Conservation (phyloP, 2,797 vertebrate species). For the Rallus crepitans region DNA sequence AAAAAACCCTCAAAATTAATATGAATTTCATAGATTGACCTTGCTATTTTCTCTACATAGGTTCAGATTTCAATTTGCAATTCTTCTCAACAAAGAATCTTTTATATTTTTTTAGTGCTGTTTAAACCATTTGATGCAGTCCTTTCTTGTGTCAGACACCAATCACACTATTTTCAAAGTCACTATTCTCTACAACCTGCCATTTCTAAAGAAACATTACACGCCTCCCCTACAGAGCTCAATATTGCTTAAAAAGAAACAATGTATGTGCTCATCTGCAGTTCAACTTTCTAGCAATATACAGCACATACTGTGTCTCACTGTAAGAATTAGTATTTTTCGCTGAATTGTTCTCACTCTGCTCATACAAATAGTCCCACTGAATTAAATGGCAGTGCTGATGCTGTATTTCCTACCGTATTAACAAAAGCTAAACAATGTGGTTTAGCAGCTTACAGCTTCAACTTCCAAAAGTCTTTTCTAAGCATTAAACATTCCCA, state of each 20-base stretch:
- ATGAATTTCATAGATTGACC: neutral
- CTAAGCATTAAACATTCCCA: neutral
- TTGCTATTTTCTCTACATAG: neutral
- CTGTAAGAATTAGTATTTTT: neutral
- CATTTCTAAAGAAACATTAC: neutral
- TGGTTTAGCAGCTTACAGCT: neutral
- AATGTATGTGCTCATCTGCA: neutral
- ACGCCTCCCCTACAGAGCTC: neutral
- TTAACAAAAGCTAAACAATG: neutral
- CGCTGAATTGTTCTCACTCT: neutral
- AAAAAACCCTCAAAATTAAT: rapidly evolving
- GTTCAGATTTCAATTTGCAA: neutral
- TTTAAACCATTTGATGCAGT: neutral
- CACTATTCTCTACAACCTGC: neutral
- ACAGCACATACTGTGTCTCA: neutral
- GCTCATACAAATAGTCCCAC: neutral
- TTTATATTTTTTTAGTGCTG: neutral
- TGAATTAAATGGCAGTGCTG: neutral
- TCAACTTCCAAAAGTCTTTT: neutral
- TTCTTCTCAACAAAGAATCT: neutral
- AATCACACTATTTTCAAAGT: neutral
- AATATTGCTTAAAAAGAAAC: neutral
- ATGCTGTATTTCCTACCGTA: neutral
- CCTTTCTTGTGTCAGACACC: neutral
- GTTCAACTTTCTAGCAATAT: neutral